Evolutionary conservation across 2,888 invertebrate genomes (phyloP).

Genomic region (Mythimna loreyi): DNA sequence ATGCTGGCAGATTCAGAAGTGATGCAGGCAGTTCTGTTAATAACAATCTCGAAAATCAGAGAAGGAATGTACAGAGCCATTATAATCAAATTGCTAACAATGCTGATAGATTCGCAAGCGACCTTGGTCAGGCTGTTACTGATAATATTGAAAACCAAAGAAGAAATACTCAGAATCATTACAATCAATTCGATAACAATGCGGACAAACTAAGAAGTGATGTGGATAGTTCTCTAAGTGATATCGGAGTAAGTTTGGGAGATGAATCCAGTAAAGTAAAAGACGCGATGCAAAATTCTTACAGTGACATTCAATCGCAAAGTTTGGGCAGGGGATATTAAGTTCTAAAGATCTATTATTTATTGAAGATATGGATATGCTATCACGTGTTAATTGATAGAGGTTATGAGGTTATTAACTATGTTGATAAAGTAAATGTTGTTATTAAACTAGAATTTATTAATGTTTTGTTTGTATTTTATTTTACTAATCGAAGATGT

Average conservation of each 20-base stretch:
- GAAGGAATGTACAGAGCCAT: background rate
- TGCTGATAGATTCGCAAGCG: constrained; percentile 1
- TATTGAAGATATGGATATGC: background rate
- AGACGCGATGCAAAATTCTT: constrained; percentile 12
- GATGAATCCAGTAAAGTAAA: constrained; percentile 11
- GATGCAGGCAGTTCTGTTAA: background rate
- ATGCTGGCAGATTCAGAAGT: background rate
- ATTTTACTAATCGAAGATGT: background rate
- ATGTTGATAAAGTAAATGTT: background rate
- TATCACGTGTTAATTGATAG: background rate
- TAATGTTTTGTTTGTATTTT: background rate
- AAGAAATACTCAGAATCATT: background rate
- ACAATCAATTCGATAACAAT: background rate
- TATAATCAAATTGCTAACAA: constrained; percentile 6
- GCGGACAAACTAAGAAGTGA: constrained; percentile 4
- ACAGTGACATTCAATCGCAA: background rate
- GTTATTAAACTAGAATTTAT: constrained; percentile 13
- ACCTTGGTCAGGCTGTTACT: constrained; percentile 10
- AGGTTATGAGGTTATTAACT: background rate
- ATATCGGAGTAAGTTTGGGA: background rate
- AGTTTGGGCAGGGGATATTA: background rate
- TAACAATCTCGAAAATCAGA: background rate
- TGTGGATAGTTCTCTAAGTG: constrained; percentile 1
- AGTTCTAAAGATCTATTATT: background rate
- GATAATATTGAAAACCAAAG: constrained; percentile 1